Conservation (phyloP, 2,797 vertebrate genomes). For the Heterohyrax brucei region DNA sequence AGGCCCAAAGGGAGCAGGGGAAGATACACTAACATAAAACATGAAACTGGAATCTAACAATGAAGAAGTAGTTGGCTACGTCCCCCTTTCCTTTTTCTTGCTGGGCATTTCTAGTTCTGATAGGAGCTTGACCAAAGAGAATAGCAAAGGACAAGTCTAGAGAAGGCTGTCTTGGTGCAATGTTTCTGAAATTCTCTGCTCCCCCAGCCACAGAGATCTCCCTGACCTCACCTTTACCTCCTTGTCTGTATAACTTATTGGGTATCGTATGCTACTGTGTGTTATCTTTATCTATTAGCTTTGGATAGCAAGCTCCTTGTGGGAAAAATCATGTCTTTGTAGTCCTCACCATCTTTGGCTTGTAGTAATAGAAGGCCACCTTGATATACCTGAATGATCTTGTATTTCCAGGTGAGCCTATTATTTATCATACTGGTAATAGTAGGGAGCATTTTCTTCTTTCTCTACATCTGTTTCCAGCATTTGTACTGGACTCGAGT, state of each 20-base stretch:
- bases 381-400: not conserved
- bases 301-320: not conserved
- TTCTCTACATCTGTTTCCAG: not conserved
- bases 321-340: not conserved
- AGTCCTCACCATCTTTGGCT: not conserved
- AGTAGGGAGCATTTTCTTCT: not conserved
- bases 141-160: not conserved
- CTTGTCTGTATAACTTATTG: not conserved
- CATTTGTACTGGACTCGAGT: not conserved
- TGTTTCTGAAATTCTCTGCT: conserved; percentile 12
- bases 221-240: not conserved
- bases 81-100: not conserved
- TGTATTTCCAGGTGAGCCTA: conserved; percentile 5
- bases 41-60: not conserved
- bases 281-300: not conserved
- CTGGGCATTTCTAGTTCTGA: not conserved
- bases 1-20: not conserved
- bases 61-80: not conserved
- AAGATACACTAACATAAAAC: not conserved
- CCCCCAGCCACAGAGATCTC: not conserved
- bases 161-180: not conserved
- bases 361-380: not conserved
- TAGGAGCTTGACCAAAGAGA: conserved; percentile 6
- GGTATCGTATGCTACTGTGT: not conserved
- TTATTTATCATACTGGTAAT: not conserved